A percentile compares a stretch with the other conserved stretches of the same genome.
Evolutionary conservation across 2,888 invertebrate species (phyloP).

Genomic region (Diaphora mendica): DNA sequence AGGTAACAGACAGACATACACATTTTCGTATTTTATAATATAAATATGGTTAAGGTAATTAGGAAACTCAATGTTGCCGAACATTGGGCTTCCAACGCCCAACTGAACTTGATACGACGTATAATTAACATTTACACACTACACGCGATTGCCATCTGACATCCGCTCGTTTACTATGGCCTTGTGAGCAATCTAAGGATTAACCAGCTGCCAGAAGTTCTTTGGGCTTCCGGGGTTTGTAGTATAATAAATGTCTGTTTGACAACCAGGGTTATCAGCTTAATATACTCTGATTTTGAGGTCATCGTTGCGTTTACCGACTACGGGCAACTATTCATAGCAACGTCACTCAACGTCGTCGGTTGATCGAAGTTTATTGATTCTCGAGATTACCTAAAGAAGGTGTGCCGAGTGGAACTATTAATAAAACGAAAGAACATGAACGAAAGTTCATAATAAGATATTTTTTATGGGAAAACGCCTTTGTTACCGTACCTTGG

Average conservation of each 20-base stretch:
- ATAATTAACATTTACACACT: not conserved
- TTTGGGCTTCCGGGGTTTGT: not conserved
- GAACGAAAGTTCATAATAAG: not conserved
- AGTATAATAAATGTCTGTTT: not conserved
- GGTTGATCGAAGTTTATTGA: slow-evolving; percentile 10
- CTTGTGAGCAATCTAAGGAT: not conserved
- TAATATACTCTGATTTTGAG: not conserved
- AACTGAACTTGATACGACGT: slow-evolving; percentile 4
- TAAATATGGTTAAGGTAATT: not conserved
- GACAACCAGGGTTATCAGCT: not conserved
- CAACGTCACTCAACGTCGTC: slow-evolving; percentile 6
- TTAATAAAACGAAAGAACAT: slow-evolving; percentile 20
- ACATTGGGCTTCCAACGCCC: not conserved
- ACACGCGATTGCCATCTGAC: not conserved
- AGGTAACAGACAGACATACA: too few relatives aligned
- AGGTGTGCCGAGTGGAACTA: not conserved
- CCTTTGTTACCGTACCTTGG: not conserved
- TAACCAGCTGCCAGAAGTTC: not conserved
- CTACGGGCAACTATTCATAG: slow-evolving; percentile 4
- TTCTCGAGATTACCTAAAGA: slow-evolving; percentile 8
- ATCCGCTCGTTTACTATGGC: not conserved
- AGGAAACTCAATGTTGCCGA: not conserved
- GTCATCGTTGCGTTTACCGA: slow-evolving; percentile 8
- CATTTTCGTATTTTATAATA: too few relatives aligned
- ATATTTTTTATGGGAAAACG: not conserved